Percentiles rank a stretch among this genome's conserved stretches.
These are phyloP conservation scores for Xiphophorus birchmanni DNA, from an alignment of 2,797 vertebrate genomes.

Conservation along the genomic window DNA sequence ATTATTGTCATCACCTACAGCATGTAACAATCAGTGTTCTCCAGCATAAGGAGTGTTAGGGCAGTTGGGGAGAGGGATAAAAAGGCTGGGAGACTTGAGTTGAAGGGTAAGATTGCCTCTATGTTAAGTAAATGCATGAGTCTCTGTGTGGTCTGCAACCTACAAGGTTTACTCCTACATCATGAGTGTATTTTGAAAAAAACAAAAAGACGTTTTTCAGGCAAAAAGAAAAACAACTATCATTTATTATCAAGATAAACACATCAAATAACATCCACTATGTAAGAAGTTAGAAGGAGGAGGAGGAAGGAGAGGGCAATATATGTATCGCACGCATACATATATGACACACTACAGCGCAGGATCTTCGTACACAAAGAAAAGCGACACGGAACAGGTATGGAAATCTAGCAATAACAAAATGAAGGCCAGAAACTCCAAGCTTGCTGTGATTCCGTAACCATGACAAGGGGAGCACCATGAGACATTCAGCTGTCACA, in stretches of 20 bases:
- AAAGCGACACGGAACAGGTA: conserved; percentile 83
- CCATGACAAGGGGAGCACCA: conserved; percentile 92
- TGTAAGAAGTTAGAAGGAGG: conserved; percentile 65
- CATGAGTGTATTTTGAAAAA: conserved; percentile 37
- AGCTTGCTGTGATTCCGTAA: conserved; percentile 92
- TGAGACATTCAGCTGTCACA: conserved; percentile 77
- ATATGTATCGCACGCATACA: conserved; percentile 83
- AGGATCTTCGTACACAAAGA: conserved; percentile 88
- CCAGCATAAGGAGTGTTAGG: conserved; percentile 71
- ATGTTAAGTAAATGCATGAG: conserved; percentile 54
- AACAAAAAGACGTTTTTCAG: conserved; percentile 31
- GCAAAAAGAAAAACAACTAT: conserved; percentile 48
- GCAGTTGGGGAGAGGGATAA: conserved; percentile 41
- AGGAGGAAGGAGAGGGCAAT: conserved; percentile 69
- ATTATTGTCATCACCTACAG: conserved; percentile 77
- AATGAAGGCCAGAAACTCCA: conserved; percentile 87
- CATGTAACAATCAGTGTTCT: conserved; percentile 79
- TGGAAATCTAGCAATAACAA: conserved; percentile 82
- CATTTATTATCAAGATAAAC: conserved; percentile 46
- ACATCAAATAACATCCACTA: conserved; percentile 73
- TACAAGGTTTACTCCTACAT: conserved; percentile 49
- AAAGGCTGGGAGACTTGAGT: conserved; percentile 53
- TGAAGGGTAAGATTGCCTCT: conserved; percentile 54
- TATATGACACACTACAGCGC: conserved; percentile 82
- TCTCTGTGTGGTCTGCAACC: conserved; percentile 60